A percentile compares a stretch with the other conserved stretches of the same genome.
Evolutionary conservation across 2,888 invertebrate species (phyloP).

Genomic region (Anticlea derivata): DNA sequence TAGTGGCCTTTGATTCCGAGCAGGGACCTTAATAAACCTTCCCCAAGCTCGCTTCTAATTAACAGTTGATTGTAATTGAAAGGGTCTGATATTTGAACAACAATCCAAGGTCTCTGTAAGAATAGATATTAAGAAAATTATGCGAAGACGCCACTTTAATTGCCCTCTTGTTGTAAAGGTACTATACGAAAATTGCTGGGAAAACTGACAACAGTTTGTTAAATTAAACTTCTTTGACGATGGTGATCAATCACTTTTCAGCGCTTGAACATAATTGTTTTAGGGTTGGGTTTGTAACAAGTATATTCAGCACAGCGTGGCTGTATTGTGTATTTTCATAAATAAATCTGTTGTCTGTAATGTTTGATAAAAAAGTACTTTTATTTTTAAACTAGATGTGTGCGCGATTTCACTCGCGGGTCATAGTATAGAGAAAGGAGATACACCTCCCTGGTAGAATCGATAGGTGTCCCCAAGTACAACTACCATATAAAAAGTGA

Average conservation of each 20-base stretch:
- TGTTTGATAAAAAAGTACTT: too few relatives aligned
- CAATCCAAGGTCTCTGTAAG: constrained; percentile 45
- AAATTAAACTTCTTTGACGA: constrained; percentile 3
- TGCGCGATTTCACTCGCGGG: too few relatives aligned
- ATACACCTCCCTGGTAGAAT: too few relatives aligned
- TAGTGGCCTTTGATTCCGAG: constrained; percentile 50
- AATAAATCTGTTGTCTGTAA: too few relatives aligned
- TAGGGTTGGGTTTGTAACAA: too few relatives aligned
- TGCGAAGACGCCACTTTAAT: constrained; percentile 23
- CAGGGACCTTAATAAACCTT: constrained; percentile 53
- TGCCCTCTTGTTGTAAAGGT: constrained; percentile 6
- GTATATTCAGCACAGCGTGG: too few relatives aligned
- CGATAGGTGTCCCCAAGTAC: too few relatives aligned
- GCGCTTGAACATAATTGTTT: too few relatives aligned
- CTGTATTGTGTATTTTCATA: too few relatives aligned
- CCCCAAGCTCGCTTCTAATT: constrained; percentile 56
- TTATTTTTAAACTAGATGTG: too few relatives aligned
- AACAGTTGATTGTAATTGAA: constrained; percentile 64
- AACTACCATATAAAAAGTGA: neutral
- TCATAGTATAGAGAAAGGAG: too few relatives aligned
- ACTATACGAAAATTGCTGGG: neutral
- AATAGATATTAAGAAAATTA: constrained; percentile 32
- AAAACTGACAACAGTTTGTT: neutral
- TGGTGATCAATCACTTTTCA: neutral
- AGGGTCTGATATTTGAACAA: constrained; percentile 63